Conservation (phyloP, 1,140 invertebrate species). For the Diachasmimorpha longicaudata region DNA sequence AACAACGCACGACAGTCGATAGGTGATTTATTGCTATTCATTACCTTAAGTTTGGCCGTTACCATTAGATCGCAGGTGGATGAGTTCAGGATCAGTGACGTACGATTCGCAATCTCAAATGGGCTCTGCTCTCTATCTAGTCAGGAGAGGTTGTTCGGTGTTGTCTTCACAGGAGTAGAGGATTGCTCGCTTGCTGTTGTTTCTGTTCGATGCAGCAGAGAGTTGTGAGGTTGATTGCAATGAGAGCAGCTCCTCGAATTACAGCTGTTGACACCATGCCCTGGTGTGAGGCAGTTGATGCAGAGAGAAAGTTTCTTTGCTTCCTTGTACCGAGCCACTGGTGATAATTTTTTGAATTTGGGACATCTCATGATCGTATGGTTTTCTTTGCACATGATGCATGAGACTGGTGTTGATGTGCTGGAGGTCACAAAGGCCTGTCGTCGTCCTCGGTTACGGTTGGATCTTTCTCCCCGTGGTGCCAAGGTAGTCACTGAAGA, state of each 20-base stretch:
- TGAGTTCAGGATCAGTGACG: background rate
- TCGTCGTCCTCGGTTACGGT: no score
- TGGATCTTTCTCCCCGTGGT: background rate
- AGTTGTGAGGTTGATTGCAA: constrained; percentile 27
- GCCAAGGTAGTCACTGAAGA: background rate
- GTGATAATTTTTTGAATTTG: constrained; percentile 17
- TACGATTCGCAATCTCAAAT: background rate
- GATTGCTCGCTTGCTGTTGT: background rate
- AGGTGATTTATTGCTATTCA: background rate
- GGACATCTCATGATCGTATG: constrained; percentile 18
- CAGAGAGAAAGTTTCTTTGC: constrained; percentile 24
- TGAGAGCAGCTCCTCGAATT: background rate
- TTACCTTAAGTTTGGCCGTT: background rate
- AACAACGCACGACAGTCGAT: background rate
- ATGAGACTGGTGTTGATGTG: background rate
- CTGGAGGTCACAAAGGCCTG: background rate
- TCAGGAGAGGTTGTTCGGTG: background rate
- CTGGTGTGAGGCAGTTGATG: constrained; percentile 30
- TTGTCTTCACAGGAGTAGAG: background rate
- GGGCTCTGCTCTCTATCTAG: background rate
- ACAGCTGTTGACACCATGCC: constrained; percentile 26
- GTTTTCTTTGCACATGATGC: background rate
- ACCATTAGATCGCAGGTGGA: background rate
- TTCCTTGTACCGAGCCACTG: constrained; percentile 2
- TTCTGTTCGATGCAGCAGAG: constrained; percentile 21